Percentiles rank a stretch among this genome's conserved stretches.
Evolutionary conservation across 2,888 invertebrate genomes (phyloP).

Genomic region (Leucophora obtusa): DNA sequence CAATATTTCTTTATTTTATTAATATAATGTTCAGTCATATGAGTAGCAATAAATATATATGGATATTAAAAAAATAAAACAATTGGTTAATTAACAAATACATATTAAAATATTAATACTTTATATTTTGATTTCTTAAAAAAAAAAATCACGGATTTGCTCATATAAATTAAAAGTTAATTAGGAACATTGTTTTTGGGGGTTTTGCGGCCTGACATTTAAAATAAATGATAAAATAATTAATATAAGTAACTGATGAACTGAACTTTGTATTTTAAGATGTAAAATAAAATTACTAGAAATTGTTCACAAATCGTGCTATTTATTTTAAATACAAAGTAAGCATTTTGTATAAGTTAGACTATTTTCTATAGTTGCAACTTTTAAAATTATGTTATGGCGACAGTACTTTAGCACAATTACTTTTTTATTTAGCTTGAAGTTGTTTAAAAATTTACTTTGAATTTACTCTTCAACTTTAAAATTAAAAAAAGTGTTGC

Average conservation of each 20-base stretch:
- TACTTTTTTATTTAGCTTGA: too few relatives aligned
- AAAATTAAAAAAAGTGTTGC: too few relatives aligned
- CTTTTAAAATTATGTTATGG: too few relatives aligned
- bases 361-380: too few relatives aligned
- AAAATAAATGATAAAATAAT: background rate
- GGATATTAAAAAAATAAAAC: background rate
- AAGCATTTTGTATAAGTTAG: too few relatives aligned
- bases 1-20: background rate
- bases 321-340: too few relatives aligned
- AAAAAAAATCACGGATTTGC: background rate
- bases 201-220: constrained; percentile 7
- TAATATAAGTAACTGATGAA: background rate
- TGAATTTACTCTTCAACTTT: too few relatives aligned
- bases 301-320: too few relatives aligned
- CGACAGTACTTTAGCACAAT: too few relatives aligned
- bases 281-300: too few relatives aligned
- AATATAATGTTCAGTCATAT: constrained; percentile 20
- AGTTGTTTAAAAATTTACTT: too few relatives aligned
- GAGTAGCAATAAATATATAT: constrained; percentile 16
- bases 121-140: background rate
- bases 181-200: constrained; percentile 20
- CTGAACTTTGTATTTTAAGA: too few relatives aligned
- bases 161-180: constrained; percentile 7
- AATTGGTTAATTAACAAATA: constrained; percentile 16
- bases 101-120: constrained; percentile 18